Evolutionary conservation across 2,888 invertebrate genomes (phyloP).

Genomic region (Acleris literana): DNA sequence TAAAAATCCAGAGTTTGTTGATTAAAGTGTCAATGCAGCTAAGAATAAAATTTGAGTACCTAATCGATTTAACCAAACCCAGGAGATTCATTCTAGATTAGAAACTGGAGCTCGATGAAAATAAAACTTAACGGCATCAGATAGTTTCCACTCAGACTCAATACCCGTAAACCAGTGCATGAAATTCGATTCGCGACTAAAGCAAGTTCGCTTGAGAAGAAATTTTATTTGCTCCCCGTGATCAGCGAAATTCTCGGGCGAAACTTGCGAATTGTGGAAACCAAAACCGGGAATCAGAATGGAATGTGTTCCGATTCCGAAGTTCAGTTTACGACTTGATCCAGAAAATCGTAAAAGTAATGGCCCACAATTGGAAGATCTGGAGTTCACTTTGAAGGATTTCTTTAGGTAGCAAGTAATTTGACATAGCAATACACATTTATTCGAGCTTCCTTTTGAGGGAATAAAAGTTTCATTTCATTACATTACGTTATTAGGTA

Average conservation of each 20-base stretch:
- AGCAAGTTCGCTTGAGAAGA: conserved; percentile 42
- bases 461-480: conserved; percentile 1
- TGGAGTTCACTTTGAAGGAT: conserved; percentile 38
- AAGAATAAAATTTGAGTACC: too few species aligned
- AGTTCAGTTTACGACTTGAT: conserved; percentile 46
- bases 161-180: conserved; percentile 49
- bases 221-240: conserved; percentile 48
- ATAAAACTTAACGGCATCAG: conserved; percentile 9
- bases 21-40: too few species aligned
- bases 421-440: conserved; percentile 5
- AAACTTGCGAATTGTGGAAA: conserved; percentile 42
- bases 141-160: conserved; percentile 30
- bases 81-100: conserved; percentile 1
- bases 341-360: conserved; percentile 45
- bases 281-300: conserved; percentile 45
- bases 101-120: conserved; percentile 8
- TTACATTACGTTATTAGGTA: too few species aligned
- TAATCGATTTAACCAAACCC: background rate
- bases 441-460: conserved; percentile 21
- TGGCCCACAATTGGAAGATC: conserved; percentile 42
- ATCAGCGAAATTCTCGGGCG: conserved; percentile 42
- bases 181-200: conserved; percentile 50
- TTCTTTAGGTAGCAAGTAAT: conserved; percentile 16
- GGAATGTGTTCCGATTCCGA: conserved; percentile 40
- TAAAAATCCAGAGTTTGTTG: too few species aligned